phyloP scores from a whole-genome alignment of 2,113 vertebrate genomes.

The Notarius quadriscutis region DNA sequence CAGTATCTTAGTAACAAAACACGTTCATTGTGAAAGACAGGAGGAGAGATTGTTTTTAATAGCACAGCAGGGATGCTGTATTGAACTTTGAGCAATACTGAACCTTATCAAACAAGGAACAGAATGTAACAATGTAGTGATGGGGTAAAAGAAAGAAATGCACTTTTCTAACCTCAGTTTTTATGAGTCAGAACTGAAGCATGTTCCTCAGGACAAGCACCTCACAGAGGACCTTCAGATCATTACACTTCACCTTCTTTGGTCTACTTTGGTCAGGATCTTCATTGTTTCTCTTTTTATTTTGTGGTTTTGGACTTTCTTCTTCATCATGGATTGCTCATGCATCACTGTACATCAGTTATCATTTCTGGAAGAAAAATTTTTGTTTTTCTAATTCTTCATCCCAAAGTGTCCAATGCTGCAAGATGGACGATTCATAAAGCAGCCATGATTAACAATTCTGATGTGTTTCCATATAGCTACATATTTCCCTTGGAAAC shows the following conservation, averaged over 20 bases:
- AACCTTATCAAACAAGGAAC: constrained; percentile 47
- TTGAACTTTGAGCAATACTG: constrained; percentile 23
- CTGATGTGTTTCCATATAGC: background rate
- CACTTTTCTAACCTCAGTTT: background rate
- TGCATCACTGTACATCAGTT: background rate
- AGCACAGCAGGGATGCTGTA: constrained; percentile 26
- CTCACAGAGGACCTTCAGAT: background rate
- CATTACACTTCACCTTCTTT: background rate
- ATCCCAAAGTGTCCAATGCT: background rate
- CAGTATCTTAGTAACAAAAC: constrained; percentile 59
- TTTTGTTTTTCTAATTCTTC: background rate
- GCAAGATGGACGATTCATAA: background rate
- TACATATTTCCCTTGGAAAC: background rate
- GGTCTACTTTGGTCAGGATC: background rate
- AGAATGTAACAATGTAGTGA: constrained; percentile 34
- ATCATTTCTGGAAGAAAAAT: background rate
- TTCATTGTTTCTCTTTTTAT: background rate
- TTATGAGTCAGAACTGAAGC: background rate
- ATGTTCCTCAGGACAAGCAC: background rate
- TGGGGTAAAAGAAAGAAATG: background rate
- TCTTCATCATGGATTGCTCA: background rate
- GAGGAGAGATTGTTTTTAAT: constrained; percentile 35
- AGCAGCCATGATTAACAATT: background rate
- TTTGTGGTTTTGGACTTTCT: background rate
- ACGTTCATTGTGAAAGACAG: constrained; percentile 43